phyloP scores from a whole-genome alignment of 2,888 invertebrate genomes.

The Cabera pusaria region DNA sequence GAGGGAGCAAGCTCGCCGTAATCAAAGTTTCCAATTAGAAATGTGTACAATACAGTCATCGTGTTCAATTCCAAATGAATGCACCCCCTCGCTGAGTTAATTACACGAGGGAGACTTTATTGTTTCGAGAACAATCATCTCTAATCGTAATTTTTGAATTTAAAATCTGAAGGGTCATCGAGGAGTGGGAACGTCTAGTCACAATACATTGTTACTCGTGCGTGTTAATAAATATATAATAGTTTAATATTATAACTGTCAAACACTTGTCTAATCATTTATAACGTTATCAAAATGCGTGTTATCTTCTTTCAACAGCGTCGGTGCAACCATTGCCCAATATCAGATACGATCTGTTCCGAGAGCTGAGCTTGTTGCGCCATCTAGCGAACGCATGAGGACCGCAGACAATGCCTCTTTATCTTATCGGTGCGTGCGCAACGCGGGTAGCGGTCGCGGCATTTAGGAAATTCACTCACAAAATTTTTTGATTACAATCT shows the following conservation, averaged over 20 bases:
- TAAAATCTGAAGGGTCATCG: conserved; percentile 21
- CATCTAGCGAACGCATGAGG: conserved; percentile 41
- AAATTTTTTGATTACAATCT: conserved; percentile 2
- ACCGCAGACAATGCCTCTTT: conserved; percentile 42
- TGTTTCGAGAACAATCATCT: conserved; percentile 31
- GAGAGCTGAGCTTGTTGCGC: conserved; percentile 44
- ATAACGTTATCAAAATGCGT: conserved; percentile 9
- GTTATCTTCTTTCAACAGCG: conserved; percentile 15
- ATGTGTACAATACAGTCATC: conserved; percentile 48
- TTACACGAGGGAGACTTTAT: conserved; percentile 42
- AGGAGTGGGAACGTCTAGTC: no score
- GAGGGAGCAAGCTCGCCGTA: conserved; percentile 35
- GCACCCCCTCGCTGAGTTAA: conserved; percentile 47
- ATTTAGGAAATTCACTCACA: conserved; percentile 4
- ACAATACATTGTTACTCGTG: no score
- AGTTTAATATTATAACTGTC: no score
- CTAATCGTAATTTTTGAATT: conserved; percentile 21
- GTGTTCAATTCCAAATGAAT: conserved; percentile 46
- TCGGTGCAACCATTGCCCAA: conserved; percentile 37
- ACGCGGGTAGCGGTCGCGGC: conserved; percentile 10
- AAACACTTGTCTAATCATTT: conserved; percentile 3
- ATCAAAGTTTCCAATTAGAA: conserved; percentile 61
- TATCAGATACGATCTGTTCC: conserved; percentile 34
- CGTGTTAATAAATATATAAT: no score
- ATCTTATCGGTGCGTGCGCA: conserved; percentile 31